Evolutionary conservation across 2,797 vertebrate species (phyloP), one percentile per base, ranked within the genome.

Genomic region (Ctenochaetus hawaiiensis): DNA sequence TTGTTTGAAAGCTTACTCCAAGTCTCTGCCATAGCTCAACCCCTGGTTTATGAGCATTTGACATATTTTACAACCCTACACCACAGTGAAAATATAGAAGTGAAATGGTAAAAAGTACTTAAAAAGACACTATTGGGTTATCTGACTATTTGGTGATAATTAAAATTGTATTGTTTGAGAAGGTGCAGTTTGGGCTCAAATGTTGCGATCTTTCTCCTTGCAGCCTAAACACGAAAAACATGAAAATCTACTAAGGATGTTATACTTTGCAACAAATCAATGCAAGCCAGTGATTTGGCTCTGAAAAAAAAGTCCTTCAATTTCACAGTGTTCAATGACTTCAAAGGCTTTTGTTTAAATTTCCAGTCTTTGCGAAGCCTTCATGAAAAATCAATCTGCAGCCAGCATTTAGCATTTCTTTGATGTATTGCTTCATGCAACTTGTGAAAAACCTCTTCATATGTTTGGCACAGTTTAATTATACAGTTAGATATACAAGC

Each of bases 341-440:
- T 80, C 30, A 65, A 56, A 34, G 77, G 54, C 63, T 59, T 89
- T 56, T 0, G 20, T 80, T n/a, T 67, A 41, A 60, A 48, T 59
- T n/a, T 75, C 17, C 66, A 71, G 59, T 81, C 70, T 85, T 58
- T 60, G 66, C 17, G 34, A 70, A 72, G 76, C 81, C 71, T 79
- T 53, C 22, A 34, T 52, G 39, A 20, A 81, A 77, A 66, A 63
- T 61, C 30, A 47, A 63, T 45, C 58, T 62, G 47, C 73, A 34
- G 54, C 58, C 64, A 59, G 54, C 60, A 18, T 51, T 71, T n/a
- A 70, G 51, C 43, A 62, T 87, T 81, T 82, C 76, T 82, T 86
- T 70, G 64, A 82, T 81, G 77, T 92, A 92, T 92, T 90, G 85
- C 90, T 91, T 93, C 94, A 95, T 95, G 94, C 95, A 94, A 82